Evolutionary conservation across 2,888 invertebrate species (phyloP), one percentile per base, ranked within the genome.

Genomic region (Xestoiulus laeticollis): DNA sequence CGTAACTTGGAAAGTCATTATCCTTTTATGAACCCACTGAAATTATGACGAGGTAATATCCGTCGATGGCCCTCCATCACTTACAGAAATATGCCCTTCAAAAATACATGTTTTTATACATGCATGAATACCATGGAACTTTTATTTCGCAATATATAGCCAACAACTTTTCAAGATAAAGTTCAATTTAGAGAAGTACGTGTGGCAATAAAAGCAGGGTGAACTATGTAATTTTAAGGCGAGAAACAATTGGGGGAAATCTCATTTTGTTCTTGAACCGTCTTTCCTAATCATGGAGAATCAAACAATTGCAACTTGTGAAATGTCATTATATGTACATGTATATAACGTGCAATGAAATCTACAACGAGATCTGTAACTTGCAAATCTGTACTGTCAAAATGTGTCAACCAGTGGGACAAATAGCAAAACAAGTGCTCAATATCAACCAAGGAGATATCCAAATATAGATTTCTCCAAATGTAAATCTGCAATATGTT

Each of bases 1-100:
- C 78, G 78, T 78, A 30, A 14, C 78, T 78, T 78, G 78, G 14
- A 78, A 78, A 78, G 78, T 78, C 78, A 78, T 78, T 78, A 26
- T 78, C 30, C 12, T 78, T 78, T 78, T 78, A 78, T 78, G 78
- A 78, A 12, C 26, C 78, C 30, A 78, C 68, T 78, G 30, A 78
- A 30, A 78, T 78, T 78, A 78, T 78, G 14, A 30, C 8, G 22
- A 22, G 78, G 30, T 78, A 30, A 78, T 26, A 78, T 30, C 30
- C 78, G 26, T 14, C 30, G 30, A 78, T 78, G 12, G 78, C 30
- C 78, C 8, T 30, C 26, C 78, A 78, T 30, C 78, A 78, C 78
- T 30, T 78, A 78, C 30, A 30, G 78, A 78, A 78, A 78, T 30
- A 30, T n/a, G 26, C 26, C 68, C 12, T 68, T 68, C 68, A 68